Evolutionary conservation across 2,888 invertebrate species (phyloP).

Genomic region (Pogonocherus hispidulus): DNA sequence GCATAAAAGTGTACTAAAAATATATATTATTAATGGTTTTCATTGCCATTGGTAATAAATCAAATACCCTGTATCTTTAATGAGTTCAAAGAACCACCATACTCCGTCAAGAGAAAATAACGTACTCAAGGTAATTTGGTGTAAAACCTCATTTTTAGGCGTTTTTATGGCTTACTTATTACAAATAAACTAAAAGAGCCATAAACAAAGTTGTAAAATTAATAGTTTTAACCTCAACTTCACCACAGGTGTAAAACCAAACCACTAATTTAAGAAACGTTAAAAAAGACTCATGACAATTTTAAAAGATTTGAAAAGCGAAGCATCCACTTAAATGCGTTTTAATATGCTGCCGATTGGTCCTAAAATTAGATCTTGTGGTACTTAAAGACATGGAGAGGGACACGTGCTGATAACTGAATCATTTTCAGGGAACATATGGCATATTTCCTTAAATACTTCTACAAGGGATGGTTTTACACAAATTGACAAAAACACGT

Average conservation of each 20-base stretch:
- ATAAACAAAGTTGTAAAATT: constrained; percentile 11
- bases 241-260: constrained; percentile 15
- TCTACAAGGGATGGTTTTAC: background rate
- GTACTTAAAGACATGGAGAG: constrained; percentile 10
- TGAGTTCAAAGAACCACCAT: constrained; percentile 4
- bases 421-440: constrained; percentile 13
- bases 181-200: constrained; percentile 18
- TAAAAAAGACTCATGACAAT: constrained; percentile 9
- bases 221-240: constrained; percentile 17
- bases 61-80: constrained; percentile 1
- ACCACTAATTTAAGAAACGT: constrained; percentile 19
- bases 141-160: constrained; percentile 3
- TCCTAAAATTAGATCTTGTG: constrained; percentile 10
- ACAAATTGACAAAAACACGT: constrained; percentile 9
- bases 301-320: background rate
- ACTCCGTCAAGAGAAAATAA: background rate
- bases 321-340: constrained; percentile 11
- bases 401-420: constrained; percentile 17
- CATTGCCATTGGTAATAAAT: background rate
- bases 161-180: constrained; percentile 10
- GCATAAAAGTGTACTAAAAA: no score
- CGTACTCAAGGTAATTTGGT: background rate
- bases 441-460: constrained; percentile 17
- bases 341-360: constrained; percentile 24
- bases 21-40: background rate